Evolutionary conservation across 2,113 vertebrate genomes (phyloP).

Genomic region (Indicator indicator): DNA sequence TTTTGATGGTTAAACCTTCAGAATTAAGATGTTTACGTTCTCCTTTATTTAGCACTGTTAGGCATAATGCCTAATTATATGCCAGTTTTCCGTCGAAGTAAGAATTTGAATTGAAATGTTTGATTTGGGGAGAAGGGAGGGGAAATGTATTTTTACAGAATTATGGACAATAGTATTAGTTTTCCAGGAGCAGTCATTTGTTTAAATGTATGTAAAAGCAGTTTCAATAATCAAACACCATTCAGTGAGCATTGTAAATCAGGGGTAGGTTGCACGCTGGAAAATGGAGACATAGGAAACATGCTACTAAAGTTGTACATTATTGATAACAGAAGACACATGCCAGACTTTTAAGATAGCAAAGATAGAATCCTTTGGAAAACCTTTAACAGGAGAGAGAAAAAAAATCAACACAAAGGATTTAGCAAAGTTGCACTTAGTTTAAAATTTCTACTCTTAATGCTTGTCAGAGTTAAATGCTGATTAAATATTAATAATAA

Average conservation of each 20-base stretch:
- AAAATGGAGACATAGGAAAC: conserved; percentile 48
- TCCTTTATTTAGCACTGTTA: conserved; percentile 70
- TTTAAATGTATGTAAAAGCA: conserved; percentile 60
- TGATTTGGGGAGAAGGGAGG: conserved; percentile 46
- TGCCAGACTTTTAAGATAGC: conserved; percentile 34
- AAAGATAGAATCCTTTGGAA: conserved; percentile 49
- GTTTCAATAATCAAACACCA: conserved; percentile 64
- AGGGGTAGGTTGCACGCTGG: conserved; percentile 52
- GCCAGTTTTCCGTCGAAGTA: conserved; percentile 63
- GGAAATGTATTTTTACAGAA: conserved; percentile 59
- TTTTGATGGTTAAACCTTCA: conserved; percentile 59
- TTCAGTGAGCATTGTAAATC: conserved; percentile 55
- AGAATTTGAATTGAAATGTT: conserved; percentile 59
- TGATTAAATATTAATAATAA: conserved; percentile 58
- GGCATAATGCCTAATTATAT: conserved; percentile 69
- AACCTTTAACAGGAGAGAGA: neutral
- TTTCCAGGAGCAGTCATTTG: conserved; percentile 57
- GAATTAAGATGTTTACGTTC: conserved; percentile 71
- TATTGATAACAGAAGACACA: conserved; percentile 57
- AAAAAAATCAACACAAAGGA: conserved; percentile 47
- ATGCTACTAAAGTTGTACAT: conserved; percentile 53
- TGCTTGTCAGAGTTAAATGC: conserved; percentile 49
- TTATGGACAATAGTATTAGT: conserved; percentile 60
- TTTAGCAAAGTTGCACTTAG: conserved; percentile 49
- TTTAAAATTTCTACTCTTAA: conserved; percentile 50